These are phyloP conservation scores for Amazona vittata DNA, from an alignment of 2,113 vertebrate species.

Conservation along the genomic window DNA sequence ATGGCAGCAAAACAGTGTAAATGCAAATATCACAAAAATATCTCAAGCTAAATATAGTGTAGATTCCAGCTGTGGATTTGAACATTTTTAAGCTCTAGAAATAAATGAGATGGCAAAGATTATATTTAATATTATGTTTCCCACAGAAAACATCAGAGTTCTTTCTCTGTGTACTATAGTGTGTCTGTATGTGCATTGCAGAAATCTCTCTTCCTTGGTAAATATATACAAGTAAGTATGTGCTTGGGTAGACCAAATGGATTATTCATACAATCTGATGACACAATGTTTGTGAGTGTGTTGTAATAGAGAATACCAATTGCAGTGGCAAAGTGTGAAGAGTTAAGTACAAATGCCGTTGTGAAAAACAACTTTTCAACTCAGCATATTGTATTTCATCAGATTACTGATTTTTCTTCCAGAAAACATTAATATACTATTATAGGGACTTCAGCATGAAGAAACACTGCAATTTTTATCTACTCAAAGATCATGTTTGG, in stretches of 20 bases:
- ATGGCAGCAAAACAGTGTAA: not conserved
- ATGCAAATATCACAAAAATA: not conserved
- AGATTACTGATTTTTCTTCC: not conserved
- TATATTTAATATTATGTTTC: not conserved
- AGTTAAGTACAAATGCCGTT: not conserved
- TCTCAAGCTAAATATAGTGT: not conserved
- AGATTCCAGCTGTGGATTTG: not conserved
- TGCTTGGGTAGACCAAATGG: not conserved
- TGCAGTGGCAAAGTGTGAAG: not conserved
- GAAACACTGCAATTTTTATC: not conserved
- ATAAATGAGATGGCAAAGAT: no score
- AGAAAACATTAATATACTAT: not conserved
- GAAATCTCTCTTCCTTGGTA: not conserved
- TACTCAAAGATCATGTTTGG: not conserved
- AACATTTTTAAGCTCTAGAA: not conserved
- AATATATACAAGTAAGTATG: not conserved
- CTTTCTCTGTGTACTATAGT: not conserved
- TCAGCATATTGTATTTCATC: not conserved
- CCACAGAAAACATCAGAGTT: not conserved
- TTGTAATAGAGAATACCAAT: not conserved
- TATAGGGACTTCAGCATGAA: not conserved
- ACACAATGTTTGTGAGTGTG: not conserved
- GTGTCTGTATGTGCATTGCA: not conserved
- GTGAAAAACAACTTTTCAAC: not conserved
- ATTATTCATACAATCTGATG: not conserved